Evolutionary conservation across 2,888 invertebrate genomes (phyloP), one percentile per base, ranked within the genome.

Genomic region (Melangyna quadrimaculata): DNA sequence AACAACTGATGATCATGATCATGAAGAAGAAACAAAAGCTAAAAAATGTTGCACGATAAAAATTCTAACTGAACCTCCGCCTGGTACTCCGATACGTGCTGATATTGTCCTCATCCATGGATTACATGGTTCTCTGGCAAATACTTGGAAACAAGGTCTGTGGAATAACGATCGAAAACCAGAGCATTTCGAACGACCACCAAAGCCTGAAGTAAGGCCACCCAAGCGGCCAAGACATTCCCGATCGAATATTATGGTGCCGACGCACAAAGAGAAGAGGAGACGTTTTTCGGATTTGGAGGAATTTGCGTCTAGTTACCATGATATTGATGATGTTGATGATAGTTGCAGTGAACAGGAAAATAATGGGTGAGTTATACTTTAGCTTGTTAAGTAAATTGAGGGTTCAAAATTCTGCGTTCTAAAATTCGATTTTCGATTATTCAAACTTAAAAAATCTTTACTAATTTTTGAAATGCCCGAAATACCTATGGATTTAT

Each of bases 91-190:
- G 2, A 92, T 92, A 53, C 90, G 90, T 5, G 94, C 94, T 2
- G 97, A 98, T 90, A 94, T 97, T 24, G 94, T 98, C 22, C 96
- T 98, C 89, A 94, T 97, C 0, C 97, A 98, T 89, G 97, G 91
- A 0, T 88, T 92, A 22, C 92, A 92, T 71, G 94, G 96, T 0
- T 97, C 97, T 0, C 93, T 96, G 35, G 94, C 95, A 22, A 96
- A 96, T 89, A 97, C 97, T 0, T 97, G 97, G 97, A 93, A 96
- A 57, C 97, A 97, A 90, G 96, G 96, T 0, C 93, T 94, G 32
- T 95, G 95, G 95, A 93, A 90, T 55, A 92, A 91, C 22, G 91
- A 92, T 40, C 90, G 92, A 8, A 89, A 90, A 17, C 91, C 91
- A 12, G 92, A 91, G 9, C 89, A 90, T 43, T 92, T 92, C 51